These are phyloP conservation scores for Apis laboriosa DNA, from an alignment of 1,140 invertebrate genomes.

Conservation along the genomic window DNA sequence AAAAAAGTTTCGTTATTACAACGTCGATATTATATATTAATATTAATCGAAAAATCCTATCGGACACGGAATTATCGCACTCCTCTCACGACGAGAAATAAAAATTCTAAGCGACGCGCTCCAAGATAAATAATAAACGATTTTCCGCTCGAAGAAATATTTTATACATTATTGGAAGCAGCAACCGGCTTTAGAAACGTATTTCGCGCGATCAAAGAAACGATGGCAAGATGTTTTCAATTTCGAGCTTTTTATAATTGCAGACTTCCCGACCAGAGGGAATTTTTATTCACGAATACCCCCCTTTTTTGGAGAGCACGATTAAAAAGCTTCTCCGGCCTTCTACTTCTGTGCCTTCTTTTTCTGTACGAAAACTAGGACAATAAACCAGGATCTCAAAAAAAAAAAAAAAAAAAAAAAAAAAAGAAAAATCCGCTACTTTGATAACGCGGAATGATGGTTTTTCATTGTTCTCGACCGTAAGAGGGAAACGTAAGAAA, in stretches of 20 bases:
- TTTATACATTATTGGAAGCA: too few species aligned
- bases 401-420: too few species aligned
- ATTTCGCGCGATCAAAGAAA: not conserved
- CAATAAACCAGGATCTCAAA: not conserved
- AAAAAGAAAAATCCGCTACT: slow-evolving; percentile 6
- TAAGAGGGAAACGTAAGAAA: not conserved
- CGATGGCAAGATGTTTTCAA: not conserved
- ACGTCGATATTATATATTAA: too few species aligned
- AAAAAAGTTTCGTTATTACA: too few species aligned
- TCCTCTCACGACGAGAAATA: too few species aligned
- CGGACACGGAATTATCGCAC: too few species aligned
- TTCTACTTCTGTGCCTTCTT: not conserved
- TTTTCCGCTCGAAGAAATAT: not conserved
- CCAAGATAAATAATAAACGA: not conserved
- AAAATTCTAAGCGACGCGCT: too few species aligned
- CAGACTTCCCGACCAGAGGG: not conserved
- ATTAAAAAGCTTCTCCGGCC: not conserved
- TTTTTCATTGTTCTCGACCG: slow-evolving; percentile 3
- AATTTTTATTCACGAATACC: slow-evolving; percentile 11
- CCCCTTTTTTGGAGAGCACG: not conserved
- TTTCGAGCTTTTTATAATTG: slow-evolving; percentile 2
- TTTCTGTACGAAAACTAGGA: not conserved
- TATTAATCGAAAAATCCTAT: too few species aligned
- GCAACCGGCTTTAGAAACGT: not conserved
- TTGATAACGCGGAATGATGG: slow-evolving; percentile 11